phyloP scores from a whole-genome alignment of 1,140 invertebrate species.

The Drosophila takahashii region DNA sequence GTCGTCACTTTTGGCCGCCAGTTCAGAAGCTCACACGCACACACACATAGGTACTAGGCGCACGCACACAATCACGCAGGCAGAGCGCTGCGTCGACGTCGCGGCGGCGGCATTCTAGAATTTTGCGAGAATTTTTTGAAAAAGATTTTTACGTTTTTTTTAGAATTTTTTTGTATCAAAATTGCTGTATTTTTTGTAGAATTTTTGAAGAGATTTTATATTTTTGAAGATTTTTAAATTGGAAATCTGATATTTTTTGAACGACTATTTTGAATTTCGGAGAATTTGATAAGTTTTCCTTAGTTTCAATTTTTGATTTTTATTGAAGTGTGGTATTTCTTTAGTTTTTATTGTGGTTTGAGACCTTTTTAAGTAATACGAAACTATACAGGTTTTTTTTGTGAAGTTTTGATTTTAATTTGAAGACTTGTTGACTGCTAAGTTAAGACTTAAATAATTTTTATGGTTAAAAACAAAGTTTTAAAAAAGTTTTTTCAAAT shows the following conservation, averaged over 20 bases:
- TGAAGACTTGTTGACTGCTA: not conserved
- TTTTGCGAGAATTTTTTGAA: slow-evolving; percentile 22
- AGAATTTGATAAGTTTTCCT: not conserved
- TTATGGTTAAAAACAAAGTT: too few species aligned
- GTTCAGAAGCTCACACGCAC: slow-evolving; percentile 63
- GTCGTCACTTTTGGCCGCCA: slow-evolving; percentile 80
- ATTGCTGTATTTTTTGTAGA: slow-evolving; percentile 12
- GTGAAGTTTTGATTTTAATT: not conserved
- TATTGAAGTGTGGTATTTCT: not conserved
- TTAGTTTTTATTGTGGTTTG: not conserved
- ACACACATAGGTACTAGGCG: slow-evolving; percentile 27
- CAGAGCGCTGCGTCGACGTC: slow-evolving; percentile 66
- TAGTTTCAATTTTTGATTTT: not conserved
- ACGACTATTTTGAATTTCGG: not conserved
- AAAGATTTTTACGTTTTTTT: not conserved
- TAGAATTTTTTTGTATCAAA: slow-evolving; percentile 32
- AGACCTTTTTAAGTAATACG: not conserved
- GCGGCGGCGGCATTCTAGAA: slow-evolving; percentile 68
- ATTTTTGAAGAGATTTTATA: not conserved
- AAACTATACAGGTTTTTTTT: too few species aligned
- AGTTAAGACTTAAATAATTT: not conserved
- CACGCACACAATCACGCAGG: slow-evolving; percentile 61
- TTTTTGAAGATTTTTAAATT: not conserved
- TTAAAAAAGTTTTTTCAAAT: too few species aligned
- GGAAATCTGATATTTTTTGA: not conserved